Percentiles rank a stretch among this genome's conserved stretches.
Evolutionary conservation across 1,140 invertebrate genomes (phyloP).

Genomic region (Caenorhabditis remanei): DNA sequence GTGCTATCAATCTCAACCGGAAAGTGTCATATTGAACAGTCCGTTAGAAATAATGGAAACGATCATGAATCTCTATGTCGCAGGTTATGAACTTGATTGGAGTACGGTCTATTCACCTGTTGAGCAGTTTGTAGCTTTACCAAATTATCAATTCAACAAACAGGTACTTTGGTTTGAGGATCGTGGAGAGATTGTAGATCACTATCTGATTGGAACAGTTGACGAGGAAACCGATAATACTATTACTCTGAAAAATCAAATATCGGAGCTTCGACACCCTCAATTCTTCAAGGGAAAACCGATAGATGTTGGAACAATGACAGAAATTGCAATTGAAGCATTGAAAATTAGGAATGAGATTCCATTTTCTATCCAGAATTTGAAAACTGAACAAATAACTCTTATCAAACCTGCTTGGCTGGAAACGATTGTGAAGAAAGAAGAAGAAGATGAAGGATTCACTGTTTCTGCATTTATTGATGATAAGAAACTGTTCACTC

Average conservation of each 20-base stretch:
- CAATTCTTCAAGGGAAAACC: conserved; percentile 49
- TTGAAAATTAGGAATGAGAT: background rate
- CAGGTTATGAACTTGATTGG: conserved; percentile 43
- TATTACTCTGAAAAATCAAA: conserved; percentile 41
- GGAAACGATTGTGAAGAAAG: conserved; percentile 9
- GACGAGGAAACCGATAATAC: conserved; percentile 9
- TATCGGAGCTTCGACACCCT: conserved; percentile 41
- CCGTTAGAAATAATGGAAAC: background rate
- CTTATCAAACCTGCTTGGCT: conserved; percentile 41
- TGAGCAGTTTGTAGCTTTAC: conserved; percentile 36
- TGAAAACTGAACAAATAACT: conserved; percentile 5
- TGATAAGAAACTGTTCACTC: conserved; percentile 7
- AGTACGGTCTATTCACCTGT: conserved; percentile 20
- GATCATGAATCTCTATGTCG: conserved; percentile 20
- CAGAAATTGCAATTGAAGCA: conserved; percentile 34
- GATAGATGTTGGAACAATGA: conserved; percentile 25
- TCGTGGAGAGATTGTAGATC: conserved; percentile 38
- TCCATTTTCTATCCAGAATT: conserved; percentile 43
- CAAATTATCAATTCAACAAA: conserved; percentile 57
- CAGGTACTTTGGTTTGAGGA: conserved; percentile 56
- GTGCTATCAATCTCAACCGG: background rate
- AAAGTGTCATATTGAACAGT: background rate
- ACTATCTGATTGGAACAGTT: conserved; percentile 53
- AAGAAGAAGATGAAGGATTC: conserved; percentile 36
- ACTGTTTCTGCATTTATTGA: conserved; percentile 19